These are phyloP conservation scores for Daphoenositta chrysoptera DNA, from an alignment of 2,113 vertebrate genomes.

Conservation along the genomic window DNA sequence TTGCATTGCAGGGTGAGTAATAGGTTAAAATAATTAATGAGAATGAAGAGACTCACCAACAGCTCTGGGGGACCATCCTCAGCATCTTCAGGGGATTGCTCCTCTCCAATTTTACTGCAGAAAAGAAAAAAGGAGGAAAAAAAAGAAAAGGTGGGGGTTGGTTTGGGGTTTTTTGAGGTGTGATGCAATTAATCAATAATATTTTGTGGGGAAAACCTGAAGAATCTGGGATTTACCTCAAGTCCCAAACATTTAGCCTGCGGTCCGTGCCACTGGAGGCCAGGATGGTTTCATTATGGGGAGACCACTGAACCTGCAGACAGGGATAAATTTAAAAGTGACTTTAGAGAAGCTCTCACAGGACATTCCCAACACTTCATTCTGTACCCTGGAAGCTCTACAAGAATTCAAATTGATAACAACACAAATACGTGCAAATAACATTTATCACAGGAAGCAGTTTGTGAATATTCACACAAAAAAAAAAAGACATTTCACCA, in stretches of 20 bases:
- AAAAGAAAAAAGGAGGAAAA: not conserved
- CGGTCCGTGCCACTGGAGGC: conserved; percentile 98
- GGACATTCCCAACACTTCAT: not conserved
- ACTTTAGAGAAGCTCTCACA: not conserved
- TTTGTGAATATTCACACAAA: not conserved
- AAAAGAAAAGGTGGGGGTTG: not conserved
- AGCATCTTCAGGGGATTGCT: conserved; percentile 95
- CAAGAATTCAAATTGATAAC: fast-evolving
- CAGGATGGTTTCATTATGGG: conserved; percentile 97
- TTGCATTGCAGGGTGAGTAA: not conserved
- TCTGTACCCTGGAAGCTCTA: not conserved
- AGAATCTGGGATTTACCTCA: conserved; percentile 76
- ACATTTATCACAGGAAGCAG: too few species aligned
- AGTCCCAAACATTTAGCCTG: conserved; percentile 95
- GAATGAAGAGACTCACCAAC: conserved; percentile 76
- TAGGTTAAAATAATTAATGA: not conserved
- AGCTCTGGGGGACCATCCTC: conserved; percentile 98
- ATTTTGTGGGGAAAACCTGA: fast-evolving
- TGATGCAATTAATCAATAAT: fast-evolving
- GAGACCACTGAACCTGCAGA: conserved; percentile 95
- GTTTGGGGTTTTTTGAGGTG: not conserved
- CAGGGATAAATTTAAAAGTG: not conserved
- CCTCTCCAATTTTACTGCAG: conserved; percentile 95
- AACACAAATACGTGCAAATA: fast-evolving
- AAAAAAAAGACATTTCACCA: not conserved